Evolutionary conservation across 1,140 invertebrate species (phyloP).

Genomic region (Zaprionus capensis): DNA sequence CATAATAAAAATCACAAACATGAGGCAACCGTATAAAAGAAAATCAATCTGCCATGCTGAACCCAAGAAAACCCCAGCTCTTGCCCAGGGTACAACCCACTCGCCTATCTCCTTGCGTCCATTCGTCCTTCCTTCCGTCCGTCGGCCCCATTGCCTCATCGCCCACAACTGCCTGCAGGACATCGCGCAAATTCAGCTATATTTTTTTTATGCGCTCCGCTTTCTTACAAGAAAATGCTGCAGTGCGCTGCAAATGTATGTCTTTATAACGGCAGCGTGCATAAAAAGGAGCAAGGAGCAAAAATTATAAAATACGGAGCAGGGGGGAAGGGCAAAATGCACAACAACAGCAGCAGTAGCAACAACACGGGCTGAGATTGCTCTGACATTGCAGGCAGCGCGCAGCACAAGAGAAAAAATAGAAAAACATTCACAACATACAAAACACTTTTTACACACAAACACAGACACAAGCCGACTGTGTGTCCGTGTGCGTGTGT

Average conservation of each 20-base stretch:
- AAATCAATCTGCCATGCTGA: constrained; percentile 65
- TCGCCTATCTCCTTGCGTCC: background rate
- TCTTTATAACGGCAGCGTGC: constrained; percentile 75
- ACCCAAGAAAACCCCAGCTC: constrained; percentile 21
- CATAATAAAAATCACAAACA: constrained; percentile 75
- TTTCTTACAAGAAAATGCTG: constrained; percentile 79
- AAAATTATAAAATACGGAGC: constrained; percentile 71
- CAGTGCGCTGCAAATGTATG: constrained; percentile 78
- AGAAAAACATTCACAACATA: constrained; percentile 76
- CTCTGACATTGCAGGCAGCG: constrained; percentile 32
- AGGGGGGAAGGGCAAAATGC: constrained; percentile 19
- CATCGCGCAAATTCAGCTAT: constrained; percentile 77
- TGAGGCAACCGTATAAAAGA: constrained; percentile 67
- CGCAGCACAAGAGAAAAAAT: constrained; percentile 26
- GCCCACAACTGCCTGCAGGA: constrained; percentile 42
- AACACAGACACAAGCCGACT: constrained; percentile 15
- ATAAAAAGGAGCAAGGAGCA: constrained; percentile 65
- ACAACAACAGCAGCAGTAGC: constrained; percentile 38
- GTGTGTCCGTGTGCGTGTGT: constrained; percentile 20
- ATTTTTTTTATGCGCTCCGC: constrained; percentile 64
- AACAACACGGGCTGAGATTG: constrained; percentile 48
- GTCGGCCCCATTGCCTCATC: background rate
- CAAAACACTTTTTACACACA: constrained; percentile 62
- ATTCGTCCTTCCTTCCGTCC: background rate
- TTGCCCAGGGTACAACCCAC: constrained; percentile 1